phyloP scores from a whole-genome alignment of 2,113 vertebrate genomes.

The Podarcis muralis region DNA sequence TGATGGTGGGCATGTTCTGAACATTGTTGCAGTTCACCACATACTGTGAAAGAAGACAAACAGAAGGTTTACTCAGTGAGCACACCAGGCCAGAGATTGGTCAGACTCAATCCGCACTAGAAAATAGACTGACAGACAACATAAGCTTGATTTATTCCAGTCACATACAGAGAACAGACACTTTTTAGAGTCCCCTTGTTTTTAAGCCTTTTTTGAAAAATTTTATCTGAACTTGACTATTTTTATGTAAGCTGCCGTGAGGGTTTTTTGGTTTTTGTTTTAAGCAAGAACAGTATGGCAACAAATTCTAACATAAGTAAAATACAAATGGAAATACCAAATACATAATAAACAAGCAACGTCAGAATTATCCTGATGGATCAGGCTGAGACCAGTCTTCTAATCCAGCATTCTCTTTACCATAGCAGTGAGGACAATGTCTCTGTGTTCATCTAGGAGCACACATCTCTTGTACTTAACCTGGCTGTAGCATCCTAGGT shows the following conservation, averaged over 20 bases:
- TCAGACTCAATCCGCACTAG: too few species aligned
- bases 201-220: background rate
- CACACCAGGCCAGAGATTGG: background rate
- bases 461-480: background rate
- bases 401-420: background rate
- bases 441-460: too few species aligned
- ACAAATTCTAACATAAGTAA: background rate
- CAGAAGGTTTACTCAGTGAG: background rate
- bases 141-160: background rate
- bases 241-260: background rate
- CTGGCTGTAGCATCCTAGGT: background rate
- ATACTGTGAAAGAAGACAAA: slow-evolving; percentile 52
- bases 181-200: background rate
- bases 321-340: background rate
- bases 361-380: background rate
- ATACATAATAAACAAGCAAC: too few species aligned
- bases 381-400: rapidly evolving
- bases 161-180: background rate
- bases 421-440: background rate
- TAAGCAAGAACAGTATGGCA: background rate
- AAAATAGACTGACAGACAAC: background rate
- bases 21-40: slow-evolving; percentile 50
- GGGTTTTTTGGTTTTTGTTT: background rate
- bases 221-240: background rate
- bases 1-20: slow-evolving; percentile 60